phyloP scores from a whole-genome alignment of 2,888 invertebrate genomes.

The Brachypterus glaber region DNA sequence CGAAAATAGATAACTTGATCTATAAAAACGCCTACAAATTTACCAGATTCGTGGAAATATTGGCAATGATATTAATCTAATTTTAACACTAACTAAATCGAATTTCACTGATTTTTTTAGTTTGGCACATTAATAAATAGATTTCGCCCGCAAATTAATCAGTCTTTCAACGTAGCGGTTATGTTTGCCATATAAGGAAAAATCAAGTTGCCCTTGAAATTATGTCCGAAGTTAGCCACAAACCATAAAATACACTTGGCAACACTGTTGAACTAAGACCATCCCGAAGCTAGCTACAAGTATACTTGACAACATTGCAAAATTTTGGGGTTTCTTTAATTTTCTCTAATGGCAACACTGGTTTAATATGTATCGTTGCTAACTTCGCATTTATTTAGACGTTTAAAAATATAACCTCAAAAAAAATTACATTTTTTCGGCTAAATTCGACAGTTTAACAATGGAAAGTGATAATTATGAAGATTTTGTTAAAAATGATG shows the following conservation, averaged over 20 bases:
- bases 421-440: too few relatives aligned
- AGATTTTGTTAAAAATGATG: background rate
- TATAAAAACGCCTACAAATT: slow-evolving; percentile 10
- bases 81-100: background rate
- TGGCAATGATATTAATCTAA: background rate
- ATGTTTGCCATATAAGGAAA: slow-evolving; percentile 28
- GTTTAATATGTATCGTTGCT: too few relatives aligned
- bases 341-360: too few relatives aligned
- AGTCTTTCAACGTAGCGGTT: slow-evolving; percentile 23
- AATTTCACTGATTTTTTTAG: slow-evolving; percentile 15
- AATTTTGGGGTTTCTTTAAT: too few relatives aligned
- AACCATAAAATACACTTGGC: too few relatives aligned
- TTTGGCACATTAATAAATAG: slow-evolving; percentile 19
- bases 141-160: slow-evolving; percentile 10
- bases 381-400: too few relatives aligned
- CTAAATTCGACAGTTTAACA: background rate
- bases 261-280: too few relatives aligned
- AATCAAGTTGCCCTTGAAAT: slow-evolving; percentile 8
- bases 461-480: background rate
- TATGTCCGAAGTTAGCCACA: background rate
- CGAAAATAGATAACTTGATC: slow-evolving; percentile 19
- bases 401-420: too few relatives aligned
- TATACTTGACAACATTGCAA: too few relatives aligned
- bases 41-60: background rate
- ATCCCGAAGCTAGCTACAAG: too few relatives aligned